These are phyloP conservation scores for Drosophila aldrichi DNA, from an alignment of 2,888 invertebrate species.

Conservation along the genomic window DNA sequence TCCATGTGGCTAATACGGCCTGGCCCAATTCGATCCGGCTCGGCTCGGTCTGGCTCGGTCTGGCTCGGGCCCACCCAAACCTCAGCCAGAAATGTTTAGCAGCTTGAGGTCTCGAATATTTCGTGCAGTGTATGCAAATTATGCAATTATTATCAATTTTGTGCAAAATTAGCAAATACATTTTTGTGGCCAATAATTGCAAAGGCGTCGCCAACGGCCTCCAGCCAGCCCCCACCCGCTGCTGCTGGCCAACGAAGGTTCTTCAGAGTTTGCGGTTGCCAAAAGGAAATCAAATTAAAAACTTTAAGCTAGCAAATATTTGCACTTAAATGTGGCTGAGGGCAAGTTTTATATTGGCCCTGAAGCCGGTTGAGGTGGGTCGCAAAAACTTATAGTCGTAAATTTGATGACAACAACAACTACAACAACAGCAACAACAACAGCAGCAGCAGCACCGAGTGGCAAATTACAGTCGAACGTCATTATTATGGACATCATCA, in stretches of 20 bases:
- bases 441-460: background rate
- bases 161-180: conserved; percentile 64
- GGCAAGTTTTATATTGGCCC: background rate
- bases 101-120: conserved; percentile 24
- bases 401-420: conserved; percentile 35
- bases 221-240: no score
- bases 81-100: background rate
- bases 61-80: no score
- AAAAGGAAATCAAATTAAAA: conserved; percentile 61
- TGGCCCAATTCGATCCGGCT: background rate
- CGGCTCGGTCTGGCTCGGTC: no score
- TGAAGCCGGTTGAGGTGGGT: background rate
- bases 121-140: conserved; percentile 68
- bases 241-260: background rate
- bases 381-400: conserved; percentile 42
- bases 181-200: conserved; percentile 35
- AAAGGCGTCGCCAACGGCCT: conserved; percentile 2
- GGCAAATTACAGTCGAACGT: conserved; percentile 51
- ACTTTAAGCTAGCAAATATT: conserved; percentile 58
- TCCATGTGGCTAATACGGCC: conserved; percentile 43
- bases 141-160: conserved; percentile 68
- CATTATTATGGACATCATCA: conserved; percentile 49
- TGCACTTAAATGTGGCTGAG: conserved; percentile 47
- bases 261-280: conserved; percentile 13
- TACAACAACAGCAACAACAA: conserved; percentile 10